These are phyloP conservation scores for Chiloscyllium plagiosum DNA, from an alignment of 2,113 vertebrate species.

Conservation along the genomic window DNA sequence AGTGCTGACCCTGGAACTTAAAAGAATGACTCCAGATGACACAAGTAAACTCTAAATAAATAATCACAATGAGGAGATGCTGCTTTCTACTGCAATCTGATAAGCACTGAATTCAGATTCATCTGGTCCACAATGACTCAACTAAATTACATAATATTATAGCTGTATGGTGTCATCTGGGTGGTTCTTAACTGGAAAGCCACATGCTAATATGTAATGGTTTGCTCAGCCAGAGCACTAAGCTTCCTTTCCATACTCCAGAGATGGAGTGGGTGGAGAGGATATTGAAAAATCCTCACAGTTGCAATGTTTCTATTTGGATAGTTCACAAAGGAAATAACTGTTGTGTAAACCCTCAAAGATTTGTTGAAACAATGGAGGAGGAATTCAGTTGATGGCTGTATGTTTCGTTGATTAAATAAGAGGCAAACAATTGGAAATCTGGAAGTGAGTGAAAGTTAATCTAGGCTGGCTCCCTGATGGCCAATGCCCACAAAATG, in stretches of 20 bases:
- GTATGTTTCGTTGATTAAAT: neutral
- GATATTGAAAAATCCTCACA: neutral
- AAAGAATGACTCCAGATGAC: neutral
- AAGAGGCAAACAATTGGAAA: neutral
- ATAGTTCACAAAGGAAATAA: neutral
- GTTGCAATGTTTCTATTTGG: neutral
- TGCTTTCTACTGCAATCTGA: neutral
- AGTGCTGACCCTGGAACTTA: neutral
- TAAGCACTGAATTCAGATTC: neutral
- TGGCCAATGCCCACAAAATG: neutral
- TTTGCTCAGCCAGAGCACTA: neutral
- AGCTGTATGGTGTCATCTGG: neutral
- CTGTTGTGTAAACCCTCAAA: neutral
- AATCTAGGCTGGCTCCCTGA: neutral
- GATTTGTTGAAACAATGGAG: neutral
- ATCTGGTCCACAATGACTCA: neutral
- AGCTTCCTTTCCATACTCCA: neutral
- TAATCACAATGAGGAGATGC: neutral
- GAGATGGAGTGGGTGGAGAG: neutral
- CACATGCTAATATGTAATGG: neutral
- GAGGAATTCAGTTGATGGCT: neutral
- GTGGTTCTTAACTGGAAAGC: slow-evolving; percentile 9
- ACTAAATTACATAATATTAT: neutral
- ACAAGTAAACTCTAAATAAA: neutral
- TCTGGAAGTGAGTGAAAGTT: neutral